Evolutionary conservation across 2,888 invertebrate species (phyloP).

Genomic region (Coronaproctus castanopsis): DNA sequence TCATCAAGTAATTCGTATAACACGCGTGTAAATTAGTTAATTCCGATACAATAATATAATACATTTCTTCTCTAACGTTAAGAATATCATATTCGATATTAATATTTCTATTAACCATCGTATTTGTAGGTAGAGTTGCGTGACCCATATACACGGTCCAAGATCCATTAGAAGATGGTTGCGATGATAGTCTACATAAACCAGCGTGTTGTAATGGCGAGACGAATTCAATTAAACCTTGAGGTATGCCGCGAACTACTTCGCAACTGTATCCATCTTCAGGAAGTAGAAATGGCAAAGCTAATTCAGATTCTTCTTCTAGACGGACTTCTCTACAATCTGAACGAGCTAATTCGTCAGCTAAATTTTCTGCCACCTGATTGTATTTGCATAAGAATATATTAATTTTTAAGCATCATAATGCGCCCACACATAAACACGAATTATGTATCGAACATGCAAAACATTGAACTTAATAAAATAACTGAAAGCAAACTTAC

Average conservation of each 20-base stretch:
- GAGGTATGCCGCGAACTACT: slow-evolving; percentile 82
- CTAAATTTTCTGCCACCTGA: slow-evolving; percentile 64
- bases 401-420: slow-evolving; percentile 2
- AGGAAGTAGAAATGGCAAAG: slow-evolving; percentile 76
- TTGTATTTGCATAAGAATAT: slow-evolving; percentile 15
- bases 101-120: background rate
- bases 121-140: background rate
- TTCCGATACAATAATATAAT: too few relatives aligned
- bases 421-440: too few relatives aligned
- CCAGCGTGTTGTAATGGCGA: slow-evolving; percentile 65
- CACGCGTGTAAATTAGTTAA: too few relatives aligned
- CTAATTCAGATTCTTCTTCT: slow-evolving; percentile 79
- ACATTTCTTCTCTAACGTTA: too few relatives aligned
- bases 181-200: slow-evolving; percentile 72
- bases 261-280: slow-evolving; percentile 97
- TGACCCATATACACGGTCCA: slow-evolving; percentile 72
- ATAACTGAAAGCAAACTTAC: slow-evolving; percentile 25
- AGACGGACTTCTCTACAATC: slow-evolving; percentile 71
- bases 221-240: slow-evolving; percentile 65
- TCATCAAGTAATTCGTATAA: too few relatives aligned
- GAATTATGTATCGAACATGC: too few relatives aligned
- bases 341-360: slow-evolving; percentile 74
- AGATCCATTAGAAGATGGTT: slow-evolving; percentile 72
- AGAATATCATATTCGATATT: too few relatives aligned
- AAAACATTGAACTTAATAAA: background rate